Evolutionary conservation across 2,888 invertebrate species (phyloP).

Genomic region (Salticus scenicus): DNA sequence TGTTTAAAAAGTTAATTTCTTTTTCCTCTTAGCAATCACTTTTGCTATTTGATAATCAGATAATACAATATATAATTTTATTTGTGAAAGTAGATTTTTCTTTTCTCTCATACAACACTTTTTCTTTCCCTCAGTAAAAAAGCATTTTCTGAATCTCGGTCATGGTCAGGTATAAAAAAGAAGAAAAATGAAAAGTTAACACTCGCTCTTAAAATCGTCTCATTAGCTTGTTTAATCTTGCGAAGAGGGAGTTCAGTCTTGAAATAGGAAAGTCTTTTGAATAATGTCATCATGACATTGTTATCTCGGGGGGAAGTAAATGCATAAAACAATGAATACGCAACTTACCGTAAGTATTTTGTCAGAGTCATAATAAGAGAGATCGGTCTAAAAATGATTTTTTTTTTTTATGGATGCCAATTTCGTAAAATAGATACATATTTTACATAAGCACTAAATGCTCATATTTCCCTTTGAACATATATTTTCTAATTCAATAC

Average conservation of each 20-base stretch:
- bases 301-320: neutral
- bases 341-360: neutral
- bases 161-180: neutral
- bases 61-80: neutral
- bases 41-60: neutral
- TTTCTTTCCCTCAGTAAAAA: neutral
- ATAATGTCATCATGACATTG: neutral
- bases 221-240: neutral
- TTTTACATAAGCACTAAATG: no score
- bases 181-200: neutral
- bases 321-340: neutral
- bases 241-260: neutral
- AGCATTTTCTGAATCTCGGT: neutral
- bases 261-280: neutral
- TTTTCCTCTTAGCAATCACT: no score
- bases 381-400: no score
- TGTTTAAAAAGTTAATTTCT: no score
- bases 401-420: no score
- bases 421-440: no score
- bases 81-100: neutral
- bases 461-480: no score
- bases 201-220: neutral
- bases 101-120: neutral
- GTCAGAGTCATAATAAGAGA: no score
- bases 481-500: no score